phyloP scores from a whole-genome alignment of 1,140 invertebrate species.

The Drosophila ficusphila region DNA sequence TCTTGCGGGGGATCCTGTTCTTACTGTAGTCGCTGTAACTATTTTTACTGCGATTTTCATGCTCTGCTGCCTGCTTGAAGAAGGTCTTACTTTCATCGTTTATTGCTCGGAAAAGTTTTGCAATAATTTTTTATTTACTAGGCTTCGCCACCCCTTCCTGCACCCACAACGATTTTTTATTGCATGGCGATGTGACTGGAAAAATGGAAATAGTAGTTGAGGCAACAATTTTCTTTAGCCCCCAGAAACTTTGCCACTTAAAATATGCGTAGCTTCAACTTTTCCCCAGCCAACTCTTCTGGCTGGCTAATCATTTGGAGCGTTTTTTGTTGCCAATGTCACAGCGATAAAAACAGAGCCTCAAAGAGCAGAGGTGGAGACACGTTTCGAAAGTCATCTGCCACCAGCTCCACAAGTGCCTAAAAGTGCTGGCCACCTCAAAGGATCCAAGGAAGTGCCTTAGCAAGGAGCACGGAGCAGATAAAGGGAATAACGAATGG shows the following conservation, averaged over 20 bases:
- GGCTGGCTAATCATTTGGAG: constrained; percentile 50
- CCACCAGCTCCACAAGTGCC: constrained; percentile 26
- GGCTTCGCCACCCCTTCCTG: constrained; percentile 18
- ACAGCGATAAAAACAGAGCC: constrained; percentile 49
- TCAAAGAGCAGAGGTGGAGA: constrained; percentile 21
- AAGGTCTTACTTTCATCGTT: constrained; percentile 79
- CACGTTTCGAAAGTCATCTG: constrained; percentile 65
- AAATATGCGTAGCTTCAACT: constrained; percentile 66
- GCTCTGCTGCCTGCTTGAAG: constrained; percentile 55
- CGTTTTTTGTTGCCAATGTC: constrained; percentile 41
- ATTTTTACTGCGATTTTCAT: constrained; percentile 77
- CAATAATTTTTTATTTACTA: constrained; percentile 82
- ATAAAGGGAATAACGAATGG: constrained; percentile 32
- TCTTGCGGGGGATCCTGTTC: constrained; percentile 21
- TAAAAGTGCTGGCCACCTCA: constrained; percentile 9
- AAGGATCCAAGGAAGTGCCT: constrained; percentile 18
- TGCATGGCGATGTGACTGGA: constrained; percentile 53
- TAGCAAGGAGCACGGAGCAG: not conserved
- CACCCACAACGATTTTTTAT: constrained; percentile 60
- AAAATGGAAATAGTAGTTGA: constrained; percentile 69
- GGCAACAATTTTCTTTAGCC: constrained; percentile 68
- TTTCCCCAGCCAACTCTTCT: constrained; percentile 2
- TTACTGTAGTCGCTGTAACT: constrained; percentile 51
- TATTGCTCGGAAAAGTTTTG: constrained; percentile 74
- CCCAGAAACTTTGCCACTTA: constrained; percentile 65